Base-by-base conservation (phyloP, 1,140 invertebrate genomes). In the Drosophila takahashii region DNA sequence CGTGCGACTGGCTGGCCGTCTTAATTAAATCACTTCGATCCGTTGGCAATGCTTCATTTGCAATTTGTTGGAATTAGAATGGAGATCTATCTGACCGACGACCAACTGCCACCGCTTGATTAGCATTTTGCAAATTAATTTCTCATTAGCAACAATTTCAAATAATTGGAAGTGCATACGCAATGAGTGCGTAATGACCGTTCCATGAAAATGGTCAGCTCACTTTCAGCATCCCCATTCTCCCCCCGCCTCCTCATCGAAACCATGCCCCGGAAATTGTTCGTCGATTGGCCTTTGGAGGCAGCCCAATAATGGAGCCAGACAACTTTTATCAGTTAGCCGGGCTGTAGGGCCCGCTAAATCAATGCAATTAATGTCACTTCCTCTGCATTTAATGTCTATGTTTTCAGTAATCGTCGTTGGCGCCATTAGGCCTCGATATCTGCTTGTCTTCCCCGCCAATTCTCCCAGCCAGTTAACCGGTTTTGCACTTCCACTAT, bases 311-410 rank as follows among this genome's bases (percentile, higher is more conserved):
- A 67, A 70, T 56, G 27, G 42, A 57, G 50, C 26, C 16, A 32
- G n/a, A 65, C 50, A 32, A 56, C 51, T 61, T 81, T 81, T 86
- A 85, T 86, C 78, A 74, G 81, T 70, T 74, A 48, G 60, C 37
- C 47, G 29, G 65, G 36, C 56, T 65, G 61, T 42, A 75, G 83
- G 81, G 69, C 51, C 61, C 44, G 65, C 42, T 87, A 87, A 87
- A 86, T 87, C 81, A 87, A 76, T 81, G 81, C 81, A 86, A 86
- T 86, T 86, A 86, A 86, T 86, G 81, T 87, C 81, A 83, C 81
- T 79, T 87, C 81, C 81, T 87, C 83, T 83, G 79, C 75, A 79
- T 81, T 86, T 86, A 86, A 86, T 86, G 81, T 86, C 81, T 83
- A 87, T 86, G 83, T 86, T 70, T 87, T 71, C 58, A 65, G 81